Percentiles rank a stretch among this genome's conserved stretches.
Evolutionary conservation across 2,888 invertebrate genomes (phyloP).

Genomic region (Apamea crenata): DNA sequence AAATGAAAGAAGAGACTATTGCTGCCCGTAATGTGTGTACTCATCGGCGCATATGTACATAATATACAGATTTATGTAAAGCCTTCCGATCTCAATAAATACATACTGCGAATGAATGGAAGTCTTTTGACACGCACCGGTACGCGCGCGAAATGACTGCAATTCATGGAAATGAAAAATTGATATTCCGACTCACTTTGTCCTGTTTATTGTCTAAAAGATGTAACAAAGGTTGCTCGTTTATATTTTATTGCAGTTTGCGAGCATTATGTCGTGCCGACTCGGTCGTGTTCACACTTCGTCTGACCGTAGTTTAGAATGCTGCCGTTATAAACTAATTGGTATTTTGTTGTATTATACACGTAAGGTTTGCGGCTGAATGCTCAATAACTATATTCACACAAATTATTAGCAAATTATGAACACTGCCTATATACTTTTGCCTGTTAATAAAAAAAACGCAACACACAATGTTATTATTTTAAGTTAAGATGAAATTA

Average conservation of each 20-base stretch:
- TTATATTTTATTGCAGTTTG: conserved; percentile 28
- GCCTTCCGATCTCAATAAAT: conserved; percentile 27
- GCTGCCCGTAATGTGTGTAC: background rate
- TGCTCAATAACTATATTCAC: conserved; percentile 31
- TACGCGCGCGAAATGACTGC: conserved; percentile 13
- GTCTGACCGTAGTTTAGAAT: background rate
- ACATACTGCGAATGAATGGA: conserved; percentile 7
- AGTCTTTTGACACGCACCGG: conserved; percentile 30
- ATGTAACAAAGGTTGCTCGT: conserved; percentile 19
- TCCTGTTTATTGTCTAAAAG: conserved; percentile 22
- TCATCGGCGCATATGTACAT: background rate
- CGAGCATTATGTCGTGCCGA: conserved; percentile 5
- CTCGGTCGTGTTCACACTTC: conserved; percentile 2
- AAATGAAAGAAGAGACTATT: conserved; percentile 18
- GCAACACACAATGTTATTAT: conserved; percentile 37
- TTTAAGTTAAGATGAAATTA: conserved; percentile 37
- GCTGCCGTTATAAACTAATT: conserved; percentile 6
- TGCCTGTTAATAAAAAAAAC: conserved; percentile 29
- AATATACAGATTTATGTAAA: conserved; percentile 25
- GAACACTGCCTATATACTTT: conserved; percentile 42
- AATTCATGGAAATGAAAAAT: conserved; percentile 35
- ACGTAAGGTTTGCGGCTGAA: background rate
- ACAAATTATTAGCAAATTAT: conserved; percentile 26
- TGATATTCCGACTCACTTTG: conserved; percentile 22
- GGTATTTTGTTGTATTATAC: conserved; percentile 21